Base-by-base conservation (phyloP, 30 jellyfish, hydroid and myxozoan species). In the Clytia hemisphaerica region DNA sequence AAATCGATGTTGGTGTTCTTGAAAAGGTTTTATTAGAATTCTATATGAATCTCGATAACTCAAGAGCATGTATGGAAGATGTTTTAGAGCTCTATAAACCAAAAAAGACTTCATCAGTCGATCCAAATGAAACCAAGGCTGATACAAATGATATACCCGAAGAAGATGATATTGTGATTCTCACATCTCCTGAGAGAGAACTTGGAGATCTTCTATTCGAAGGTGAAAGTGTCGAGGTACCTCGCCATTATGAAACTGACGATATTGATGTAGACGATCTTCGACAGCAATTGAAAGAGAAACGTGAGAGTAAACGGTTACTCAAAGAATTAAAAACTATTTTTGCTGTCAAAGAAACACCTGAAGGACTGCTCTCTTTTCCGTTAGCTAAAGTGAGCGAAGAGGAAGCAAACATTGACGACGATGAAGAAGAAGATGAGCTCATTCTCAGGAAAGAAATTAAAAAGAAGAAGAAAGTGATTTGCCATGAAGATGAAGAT, bases 271-370 rank as follows among this genome's bases (percentile, higher is more conserved):
- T 24, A 7, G 78, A 0, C 6, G 62, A 65, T 27, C 14, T 37
- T 6, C 64, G 25, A 65, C 37, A n/a, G 16, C 25, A 18, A n/a
- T 28, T 18, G 10, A 65, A 65, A 25, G 69, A 33, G 15, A 5
- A 34, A 7, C 69, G 42, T 4, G 67, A 33, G 44, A 65, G 78
- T 26, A 40, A 37, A 12, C 37, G 34, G 25, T 65, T 65, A 25
- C 37, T 65, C 37, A 65, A 48, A 37, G 78, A 65, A 29, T 45
- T 65, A 2, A 65, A 44, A 36, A 19, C 35, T 26, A 65, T 65
- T n/a, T 48, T 65, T 32, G 64, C 78, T 32, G 78, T 45, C 44
- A 65, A 65, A 65, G 78, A 65, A 30, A 36, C 59, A 21, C 78
- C 78, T 25, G 63, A 21, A 27, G 78, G 78, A 21, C 63, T 65